phyloP scores from a whole-genome alignment of 2,797 vertebrate genomes.

The Bucorvus abyssinicus region DNA sequence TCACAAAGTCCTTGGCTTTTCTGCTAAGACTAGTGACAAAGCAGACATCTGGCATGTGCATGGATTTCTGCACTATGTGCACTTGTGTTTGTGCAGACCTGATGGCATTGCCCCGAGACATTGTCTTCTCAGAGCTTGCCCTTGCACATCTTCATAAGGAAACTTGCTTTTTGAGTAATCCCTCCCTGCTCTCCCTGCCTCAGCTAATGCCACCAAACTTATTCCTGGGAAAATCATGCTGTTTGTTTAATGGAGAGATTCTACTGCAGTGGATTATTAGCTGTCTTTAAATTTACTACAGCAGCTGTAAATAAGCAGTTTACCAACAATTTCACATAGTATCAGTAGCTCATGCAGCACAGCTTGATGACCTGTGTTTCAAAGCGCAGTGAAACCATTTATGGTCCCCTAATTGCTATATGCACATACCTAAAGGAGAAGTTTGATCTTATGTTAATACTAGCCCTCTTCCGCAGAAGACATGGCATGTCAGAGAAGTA shows the following conservation, averaged over 20 bases:
- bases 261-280: neutral
- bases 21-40: neutral
- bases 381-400: neutral
- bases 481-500: neutral
- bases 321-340: neutral
- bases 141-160: neutral
- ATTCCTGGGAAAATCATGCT: neutral
- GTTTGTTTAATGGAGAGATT: neutral
- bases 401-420: neutral
- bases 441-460: neutral
- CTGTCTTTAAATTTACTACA: neutral
- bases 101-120: fast-evolving
- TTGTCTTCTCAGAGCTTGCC: neutral
- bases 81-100: neutral
- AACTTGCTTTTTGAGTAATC: neutral
- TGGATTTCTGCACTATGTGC: neutral
- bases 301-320: neutral
- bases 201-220: neutral
- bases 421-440: neutral
- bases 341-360: neutral
- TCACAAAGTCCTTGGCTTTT: conserved; percentile 10
- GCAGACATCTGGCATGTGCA: neutral
- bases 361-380: neutral
- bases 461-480: neutral
- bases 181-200: neutral